A percentile compares a stretch with the other conserved stretches of the same genome.
Conservation (phyloP, 2,113 vertebrate species). For the Nesoenas mayeri region DNA sequence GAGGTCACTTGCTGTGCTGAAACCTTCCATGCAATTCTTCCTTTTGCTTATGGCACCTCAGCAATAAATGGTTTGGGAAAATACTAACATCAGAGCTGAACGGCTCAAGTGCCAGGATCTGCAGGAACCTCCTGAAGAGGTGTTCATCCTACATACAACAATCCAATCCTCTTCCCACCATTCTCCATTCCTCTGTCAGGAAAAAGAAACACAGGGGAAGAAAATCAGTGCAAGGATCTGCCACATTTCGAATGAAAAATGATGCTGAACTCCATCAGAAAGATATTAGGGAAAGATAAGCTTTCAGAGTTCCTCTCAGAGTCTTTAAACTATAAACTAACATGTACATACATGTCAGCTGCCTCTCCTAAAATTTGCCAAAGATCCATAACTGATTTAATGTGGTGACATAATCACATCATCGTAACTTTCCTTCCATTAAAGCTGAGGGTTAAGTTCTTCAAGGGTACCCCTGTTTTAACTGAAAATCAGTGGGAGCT, state of each 20-base stretch:
- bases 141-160: background rate
- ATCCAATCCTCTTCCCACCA: rapidly evolving
- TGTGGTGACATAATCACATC: background rate
- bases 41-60: background rate
- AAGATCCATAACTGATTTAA: background rate
- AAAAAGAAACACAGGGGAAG: background rate
- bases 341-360: rapidly evolving
- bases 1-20: rapidly evolving
- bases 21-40: background rate
- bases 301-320: background rate
- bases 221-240: background rate
- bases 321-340: background rate
- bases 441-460: background rate
- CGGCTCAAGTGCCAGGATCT: too few relatives aligned
- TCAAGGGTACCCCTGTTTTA: background rate
- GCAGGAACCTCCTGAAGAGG: background rate
- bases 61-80: background rate
- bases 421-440: background rate
- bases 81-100: background rate
- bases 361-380: background rate
- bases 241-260: background rate
- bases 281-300: background rate
- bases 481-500: rapidly evolving
- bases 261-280: background rate
- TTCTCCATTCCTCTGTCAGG: background rate